A percentile compares a stretch with the other conserved stretches of the same genome.
Evolutionary conservation across 2,113 vertebrate species (phyloP).

Genomic region (Synodontis membranacea): DNA sequence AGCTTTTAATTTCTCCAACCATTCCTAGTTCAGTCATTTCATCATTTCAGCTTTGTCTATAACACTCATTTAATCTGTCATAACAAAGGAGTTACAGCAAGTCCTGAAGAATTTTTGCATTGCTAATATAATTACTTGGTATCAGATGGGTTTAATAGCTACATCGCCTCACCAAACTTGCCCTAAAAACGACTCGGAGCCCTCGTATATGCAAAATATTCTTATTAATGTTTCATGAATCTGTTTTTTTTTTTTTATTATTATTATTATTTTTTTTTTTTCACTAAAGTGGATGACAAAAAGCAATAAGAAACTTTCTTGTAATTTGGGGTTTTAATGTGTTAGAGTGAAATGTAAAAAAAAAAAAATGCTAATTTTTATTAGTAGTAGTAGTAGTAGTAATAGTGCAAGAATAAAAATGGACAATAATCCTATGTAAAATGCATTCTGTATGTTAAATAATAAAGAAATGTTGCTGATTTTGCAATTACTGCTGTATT

Average conservation of each 20-base stretch:
- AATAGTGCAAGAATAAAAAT: background rate
- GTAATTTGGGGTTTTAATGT: background rate
- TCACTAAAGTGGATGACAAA: slow-evolving; percentile 23
- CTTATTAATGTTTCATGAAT: slow-evolving; percentile 38
- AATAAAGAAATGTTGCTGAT: background rate
- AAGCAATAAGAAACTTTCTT: slow-evolving; percentile 35
- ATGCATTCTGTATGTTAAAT: background rate
- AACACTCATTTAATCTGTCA: background rate
- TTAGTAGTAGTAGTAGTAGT: background rate
- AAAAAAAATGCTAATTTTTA: background rate
- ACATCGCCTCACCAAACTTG: slow-evolving; percentile 34
- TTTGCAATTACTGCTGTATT: background rate
- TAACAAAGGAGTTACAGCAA: slow-evolving; percentile 17
- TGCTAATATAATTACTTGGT: slow-evolving; percentile 44
- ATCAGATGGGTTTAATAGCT: slow-evolving; percentile 37
- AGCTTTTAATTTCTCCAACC: background rate
- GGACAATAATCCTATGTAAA: background rate
- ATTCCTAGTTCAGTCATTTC: slow-evolving; percentile 42
- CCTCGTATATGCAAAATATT: slow-evolving; percentile 33
- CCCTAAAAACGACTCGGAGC: slow-evolving; percentile 27
- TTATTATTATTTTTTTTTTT: background rate
- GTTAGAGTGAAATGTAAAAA: background rate
- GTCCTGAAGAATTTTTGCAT: slow-evolving; percentile 38
- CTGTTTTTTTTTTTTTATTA: background rate
- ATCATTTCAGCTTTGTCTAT: background rate